phyloP scores from a whole-genome alignment of 2,797 vertebrate species.

The Alauda arvensis region DNA sequence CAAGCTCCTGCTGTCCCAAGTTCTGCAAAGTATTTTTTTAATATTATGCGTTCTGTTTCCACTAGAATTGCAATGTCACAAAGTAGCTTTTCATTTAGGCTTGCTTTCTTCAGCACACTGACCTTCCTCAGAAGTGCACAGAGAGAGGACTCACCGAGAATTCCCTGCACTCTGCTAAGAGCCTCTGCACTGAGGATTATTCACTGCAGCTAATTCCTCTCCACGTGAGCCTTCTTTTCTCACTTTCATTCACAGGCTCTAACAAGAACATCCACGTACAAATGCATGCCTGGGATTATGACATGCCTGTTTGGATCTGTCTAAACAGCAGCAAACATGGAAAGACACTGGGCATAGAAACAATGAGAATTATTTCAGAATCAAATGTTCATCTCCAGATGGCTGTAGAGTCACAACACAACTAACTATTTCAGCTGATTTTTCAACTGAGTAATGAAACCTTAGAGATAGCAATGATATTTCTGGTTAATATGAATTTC shows the following conservation, averaged over 20 bases:
- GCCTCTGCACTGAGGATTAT: neutral
- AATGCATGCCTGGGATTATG: neutral
- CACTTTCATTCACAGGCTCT: neutral
- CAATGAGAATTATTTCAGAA: neutral
- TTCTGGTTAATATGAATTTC: neutral
- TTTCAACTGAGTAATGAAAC: neutral
- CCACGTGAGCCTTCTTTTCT: neutral
- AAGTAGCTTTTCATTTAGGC: neutral
- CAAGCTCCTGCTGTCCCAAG: neutral
- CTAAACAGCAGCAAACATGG: neutral
- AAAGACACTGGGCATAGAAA: neutral
- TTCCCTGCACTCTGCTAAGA: neutral
- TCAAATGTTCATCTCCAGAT: neutral
- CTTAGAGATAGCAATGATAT: neutral
- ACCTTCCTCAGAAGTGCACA: neutral
- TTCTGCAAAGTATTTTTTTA: neutral
- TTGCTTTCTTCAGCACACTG: neutral
- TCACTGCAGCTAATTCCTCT: neutral
- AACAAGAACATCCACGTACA: neutral
- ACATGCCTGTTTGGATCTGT: neutral
- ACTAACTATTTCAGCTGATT: neutral
- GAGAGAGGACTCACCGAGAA: neutral
- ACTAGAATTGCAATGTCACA: neutral
- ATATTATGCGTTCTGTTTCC: neutral
- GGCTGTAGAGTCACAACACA: neutral